Evolutionary conservation across 2,888 invertebrate genomes (phyloP).

Genomic region (Crematogaster levior): DNA sequence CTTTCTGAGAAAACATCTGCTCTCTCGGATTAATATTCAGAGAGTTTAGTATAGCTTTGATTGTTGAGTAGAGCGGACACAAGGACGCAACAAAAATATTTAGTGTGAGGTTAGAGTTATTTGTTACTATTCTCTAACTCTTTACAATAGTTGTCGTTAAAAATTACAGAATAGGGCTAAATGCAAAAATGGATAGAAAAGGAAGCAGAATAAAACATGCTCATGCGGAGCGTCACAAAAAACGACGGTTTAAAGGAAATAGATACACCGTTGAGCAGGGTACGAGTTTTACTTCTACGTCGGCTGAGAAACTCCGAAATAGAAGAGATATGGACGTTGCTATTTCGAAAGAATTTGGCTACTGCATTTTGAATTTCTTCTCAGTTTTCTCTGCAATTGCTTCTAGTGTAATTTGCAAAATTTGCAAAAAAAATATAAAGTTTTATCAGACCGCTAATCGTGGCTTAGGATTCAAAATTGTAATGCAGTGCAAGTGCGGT

Average conservation of each 20-base stretch:
- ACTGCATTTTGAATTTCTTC: constrained; percentile 22
- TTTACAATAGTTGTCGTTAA: constrained; percentile 5
- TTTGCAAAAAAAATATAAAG: neutral
- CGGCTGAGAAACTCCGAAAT: neutral
- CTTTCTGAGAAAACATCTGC: constrained; percentile 4
- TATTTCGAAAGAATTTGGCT: too few relatives aligned
- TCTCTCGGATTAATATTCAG: constrained; percentile 5
- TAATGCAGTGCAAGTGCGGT: neutral
- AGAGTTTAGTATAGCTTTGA: constrained; percentile 8
- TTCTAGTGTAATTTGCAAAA: constrained; percentile 1
- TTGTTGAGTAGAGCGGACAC: too few relatives aligned
- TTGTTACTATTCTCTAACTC: constrained; percentile 4
- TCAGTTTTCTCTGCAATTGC: neutral
- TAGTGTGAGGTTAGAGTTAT: constrained; percentile 2
- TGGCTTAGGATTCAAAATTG: too few relatives aligned
- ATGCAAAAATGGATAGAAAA: neutral
- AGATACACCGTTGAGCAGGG: neutral
- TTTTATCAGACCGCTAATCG: neutral
- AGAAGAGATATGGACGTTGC: neutral
- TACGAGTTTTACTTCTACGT: neutral
- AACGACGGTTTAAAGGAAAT: neutral
- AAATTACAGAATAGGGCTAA: too few relatives aligned
- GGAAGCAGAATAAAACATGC: neutral
- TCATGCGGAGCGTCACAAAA: neutral
- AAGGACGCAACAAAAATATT: too few relatives aligned